Percentiles rank a stretch among this genome's conserved stretches.
Evolutionary conservation across 2,113 vertebrate species (phyloP).

Genomic region (Sarotherodon lohbergeri): DNA sequence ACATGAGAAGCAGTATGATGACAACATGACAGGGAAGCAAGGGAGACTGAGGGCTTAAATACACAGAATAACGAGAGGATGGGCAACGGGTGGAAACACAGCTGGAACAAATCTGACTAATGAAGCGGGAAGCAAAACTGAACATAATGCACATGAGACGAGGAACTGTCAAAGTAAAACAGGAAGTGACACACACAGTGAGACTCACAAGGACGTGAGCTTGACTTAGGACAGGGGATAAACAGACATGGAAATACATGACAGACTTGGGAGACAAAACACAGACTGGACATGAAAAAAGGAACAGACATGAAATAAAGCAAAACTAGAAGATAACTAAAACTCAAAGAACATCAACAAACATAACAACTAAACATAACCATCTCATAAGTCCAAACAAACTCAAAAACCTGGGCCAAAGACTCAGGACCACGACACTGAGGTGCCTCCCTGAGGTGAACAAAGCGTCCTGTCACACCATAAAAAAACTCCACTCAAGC

Average conservation of each 20-base stretch:
- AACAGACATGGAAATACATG: background rate
- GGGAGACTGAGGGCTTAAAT: background rate
- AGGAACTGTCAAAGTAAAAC: background rate
- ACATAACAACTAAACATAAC: background rate
- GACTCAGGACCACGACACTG: background rate
- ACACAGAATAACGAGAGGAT: fast-evolving
- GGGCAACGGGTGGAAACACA: background rate
- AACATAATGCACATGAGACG: background rate
- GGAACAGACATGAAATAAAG: background rate
- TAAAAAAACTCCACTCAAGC: background rate
- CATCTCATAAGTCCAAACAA: background rate
- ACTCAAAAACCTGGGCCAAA: background rate
- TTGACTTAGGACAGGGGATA: background rate
- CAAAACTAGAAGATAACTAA: background rate
- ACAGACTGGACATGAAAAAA: background rate
- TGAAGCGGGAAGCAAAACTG: background rate
- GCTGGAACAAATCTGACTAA: background rate
- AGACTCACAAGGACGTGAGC: background rate
- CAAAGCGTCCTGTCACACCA: background rate
- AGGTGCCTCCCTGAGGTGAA: background rate
- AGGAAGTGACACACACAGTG: background rate
- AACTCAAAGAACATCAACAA: background rate
- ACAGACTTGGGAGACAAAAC: background rate
- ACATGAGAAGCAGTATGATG: fast-evolving
- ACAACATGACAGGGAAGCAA: fast-evolving